Evolutionary conservation across 1,140 invertebrate genomes (phyloP).

Genomic region (Drosophila pandora): DNA sequence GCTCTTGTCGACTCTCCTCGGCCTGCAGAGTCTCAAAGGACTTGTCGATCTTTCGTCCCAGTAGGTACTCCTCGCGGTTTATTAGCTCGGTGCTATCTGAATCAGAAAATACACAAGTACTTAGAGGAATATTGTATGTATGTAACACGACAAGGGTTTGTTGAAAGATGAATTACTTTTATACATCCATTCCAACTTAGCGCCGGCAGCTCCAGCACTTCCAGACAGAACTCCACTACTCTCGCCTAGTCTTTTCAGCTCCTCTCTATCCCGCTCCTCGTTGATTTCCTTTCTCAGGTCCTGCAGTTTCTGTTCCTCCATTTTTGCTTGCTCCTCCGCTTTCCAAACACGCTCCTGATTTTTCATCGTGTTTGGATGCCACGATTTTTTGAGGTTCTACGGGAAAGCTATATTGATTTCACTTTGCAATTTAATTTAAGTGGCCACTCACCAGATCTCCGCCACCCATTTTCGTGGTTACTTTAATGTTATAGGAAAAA

Average conservation of each 20-base stretch:
- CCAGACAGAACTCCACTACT: slow-evolving; percentile 85
- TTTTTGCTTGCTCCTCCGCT: slow-evolving; percentile 90
- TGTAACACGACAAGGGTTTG: no score
- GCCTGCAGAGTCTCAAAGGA: slow-evolving; percentile 89
- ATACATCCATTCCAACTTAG: slow-evolving; percentile 96
- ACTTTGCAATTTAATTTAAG: not conserved
- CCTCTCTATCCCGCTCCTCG: slow-evolving; percentile 87
- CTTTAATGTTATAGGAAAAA: slow-evolving; percentile 1
- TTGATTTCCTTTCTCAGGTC: slow-evolving; percentile 89
- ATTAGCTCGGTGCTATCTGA: slow-evolving; percentile 81
- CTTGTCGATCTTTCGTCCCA: slow-evolving; percentile 94
- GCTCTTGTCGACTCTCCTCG: slow-evolving; percentile 86
- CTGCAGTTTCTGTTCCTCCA: slow-evolving; percentile 88
- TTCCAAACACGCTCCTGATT: slow-evolving; percentile 92
- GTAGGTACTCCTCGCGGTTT: slow-evolving; percentile 94
- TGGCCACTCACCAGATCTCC: slow-evolving; percentile 85
- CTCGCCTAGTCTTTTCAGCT: slow-evolving; percentile 87
- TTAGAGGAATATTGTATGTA: not conserved
- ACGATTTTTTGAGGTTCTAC: slow-evolving; percentile 91
- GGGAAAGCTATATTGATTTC: not conserved
- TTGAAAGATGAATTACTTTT: slow-evolving; percentile 85
- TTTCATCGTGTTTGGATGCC: slow-evolving; percentile 91
- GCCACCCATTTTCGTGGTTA: slow-evolving; percentile 84
- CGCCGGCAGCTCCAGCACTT: slow-evolving; percentile 83
- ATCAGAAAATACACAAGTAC: not conserved